Evolutionary conservation across 2,888 invertebrate species (phyloP).

Genomic region (Ptycholaimellus sp.): DNA sequence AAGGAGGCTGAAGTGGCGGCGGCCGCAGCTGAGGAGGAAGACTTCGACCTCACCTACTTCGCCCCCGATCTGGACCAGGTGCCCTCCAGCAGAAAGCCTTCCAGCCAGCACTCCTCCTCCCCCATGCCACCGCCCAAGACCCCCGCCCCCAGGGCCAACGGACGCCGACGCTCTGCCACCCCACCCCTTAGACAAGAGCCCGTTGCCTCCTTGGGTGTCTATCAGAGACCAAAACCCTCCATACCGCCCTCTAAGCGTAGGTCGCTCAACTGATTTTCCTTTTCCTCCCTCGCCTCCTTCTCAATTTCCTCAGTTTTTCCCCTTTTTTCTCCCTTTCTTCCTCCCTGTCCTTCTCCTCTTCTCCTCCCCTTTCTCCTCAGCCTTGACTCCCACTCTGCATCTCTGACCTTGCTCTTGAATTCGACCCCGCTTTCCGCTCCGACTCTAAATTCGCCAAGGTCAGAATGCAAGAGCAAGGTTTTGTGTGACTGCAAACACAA

Average conservation of each 20-base stretch:
- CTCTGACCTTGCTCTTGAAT: constrained; percentile 4
- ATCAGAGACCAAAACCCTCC: neutral
- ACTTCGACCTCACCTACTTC: constrained; percentile 1
- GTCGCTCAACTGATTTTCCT: neutral
- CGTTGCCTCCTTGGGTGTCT: neutral
- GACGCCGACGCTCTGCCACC: neutral
- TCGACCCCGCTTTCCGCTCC: neutral
- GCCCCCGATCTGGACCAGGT: constrained; percentile 8
- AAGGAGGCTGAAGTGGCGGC: constrained; percentile 3
- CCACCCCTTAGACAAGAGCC: neutral
- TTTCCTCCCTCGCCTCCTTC: neutral
- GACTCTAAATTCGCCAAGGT: neutral
- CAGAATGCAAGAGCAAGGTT: constrained; percentile 6
- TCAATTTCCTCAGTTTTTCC: neutral
- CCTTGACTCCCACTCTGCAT: neutral
- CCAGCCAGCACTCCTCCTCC: neutral
- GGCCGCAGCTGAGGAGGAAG: constrained; percentile 3
- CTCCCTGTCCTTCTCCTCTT: neutral
- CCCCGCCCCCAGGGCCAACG: constrained; percentile 4
- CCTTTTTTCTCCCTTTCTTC: neutral
- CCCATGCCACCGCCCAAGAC: constrained; percentile 6
- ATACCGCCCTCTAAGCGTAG: neutral
- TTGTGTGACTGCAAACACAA: neutral
- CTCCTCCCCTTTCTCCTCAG: constrained; percentile 1
- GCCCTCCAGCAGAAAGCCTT: constrained; percentile 2